These are phyloP conservation scores for Malurus elegans DNA, from an alignment of 2,113 vertebrate genomes.

Conservation along the genomic window DNA sequence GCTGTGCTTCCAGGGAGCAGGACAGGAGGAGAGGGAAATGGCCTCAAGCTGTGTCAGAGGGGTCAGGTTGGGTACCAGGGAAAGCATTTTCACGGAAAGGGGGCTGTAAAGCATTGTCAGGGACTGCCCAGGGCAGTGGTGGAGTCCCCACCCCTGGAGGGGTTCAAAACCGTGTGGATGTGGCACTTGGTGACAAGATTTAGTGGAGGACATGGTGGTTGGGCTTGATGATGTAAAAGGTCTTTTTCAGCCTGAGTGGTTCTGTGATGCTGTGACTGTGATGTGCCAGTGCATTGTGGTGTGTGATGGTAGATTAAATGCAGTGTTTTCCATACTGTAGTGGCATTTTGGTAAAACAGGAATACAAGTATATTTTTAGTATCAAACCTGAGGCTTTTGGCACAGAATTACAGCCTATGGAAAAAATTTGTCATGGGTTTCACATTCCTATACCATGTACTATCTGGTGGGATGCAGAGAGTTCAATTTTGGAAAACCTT, in stretches of 20 bases:
- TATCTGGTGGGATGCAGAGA: neutral
- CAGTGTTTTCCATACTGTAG: neutral
- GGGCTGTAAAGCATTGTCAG: neutral
- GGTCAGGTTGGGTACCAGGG: fast-evolving
- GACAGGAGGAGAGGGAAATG: fast-evolving
- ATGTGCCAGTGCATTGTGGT: neutral
- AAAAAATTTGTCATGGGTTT: neutral
- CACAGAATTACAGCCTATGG: neutral
- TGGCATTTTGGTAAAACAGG: neutral
- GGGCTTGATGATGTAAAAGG: neutral
- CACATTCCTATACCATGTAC: neutral
- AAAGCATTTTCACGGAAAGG: neutral
- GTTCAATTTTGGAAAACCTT: neutral
- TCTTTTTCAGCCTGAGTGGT: neutral
- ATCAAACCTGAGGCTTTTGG: neutral
- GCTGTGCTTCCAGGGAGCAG: neutral
- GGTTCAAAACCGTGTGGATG: neutral
- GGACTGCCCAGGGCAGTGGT: neutral
- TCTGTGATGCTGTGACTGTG: neutral
- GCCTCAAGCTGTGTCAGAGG: neutral
- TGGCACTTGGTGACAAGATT: neutral
- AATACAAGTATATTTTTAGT: neutral
- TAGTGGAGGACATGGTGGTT: neutral
- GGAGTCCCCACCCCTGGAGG: neutral
- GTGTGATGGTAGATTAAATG: neutral